A percentile compares a stretch with the other conserved stretches of the same genome.
Evolutionary conservation across 2,113 vertebrate species (phyloP).

Genomic region (Neomonachus schauinslandi): DNA sequence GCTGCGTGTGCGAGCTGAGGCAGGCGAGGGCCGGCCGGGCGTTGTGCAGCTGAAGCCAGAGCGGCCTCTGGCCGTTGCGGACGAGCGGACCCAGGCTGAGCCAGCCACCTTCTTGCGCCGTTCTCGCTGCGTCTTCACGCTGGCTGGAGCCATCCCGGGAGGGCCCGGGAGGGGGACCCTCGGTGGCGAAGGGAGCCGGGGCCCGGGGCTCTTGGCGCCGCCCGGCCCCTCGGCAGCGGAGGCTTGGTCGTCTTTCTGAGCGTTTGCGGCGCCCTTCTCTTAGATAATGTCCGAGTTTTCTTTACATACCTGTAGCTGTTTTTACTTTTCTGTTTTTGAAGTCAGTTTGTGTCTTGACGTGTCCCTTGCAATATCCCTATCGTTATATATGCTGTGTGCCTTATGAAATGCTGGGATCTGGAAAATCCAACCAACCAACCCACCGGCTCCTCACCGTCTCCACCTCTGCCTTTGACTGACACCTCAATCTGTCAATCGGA

Average conservation of each 20-base stretch:
- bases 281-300: constrained; percentile 81
- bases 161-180: constrained; percentile 66
- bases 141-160: neutral
- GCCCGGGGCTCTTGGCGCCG: constrained; percentile 44
- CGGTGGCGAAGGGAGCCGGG: constrained; percentile 49
- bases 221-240: constrained; percentile 63
- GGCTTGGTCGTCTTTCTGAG: constrained; percentile 57
- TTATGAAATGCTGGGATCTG: constrained; percentile 92
- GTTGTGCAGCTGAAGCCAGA: neutral
- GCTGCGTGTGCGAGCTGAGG: neutral
- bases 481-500: constrained; percentile 86
- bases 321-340: constrained; percentile 90
- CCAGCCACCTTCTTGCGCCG: constrained; percentile 51
- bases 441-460: constrained; percentile 83
- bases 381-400: constrained; percentile 93
- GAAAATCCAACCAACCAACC: constrained; percentile 88
- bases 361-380: constrained; percentile 94
- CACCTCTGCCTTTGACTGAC: constrained; percentile 87
- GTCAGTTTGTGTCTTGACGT: constrained; percentile 91
- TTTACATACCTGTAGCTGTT: constrained; percentile 90
- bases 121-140: constrained; percentile 41
- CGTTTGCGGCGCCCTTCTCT: constrained; percentile 60
- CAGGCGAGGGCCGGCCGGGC: constrained; percentile 20
- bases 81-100: neutral
- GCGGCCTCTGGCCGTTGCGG: neutral